phyloP scores from a whole-genome alignment of 2,113 vertebrate genomes.

The Megaceryle maxima region DNA sequence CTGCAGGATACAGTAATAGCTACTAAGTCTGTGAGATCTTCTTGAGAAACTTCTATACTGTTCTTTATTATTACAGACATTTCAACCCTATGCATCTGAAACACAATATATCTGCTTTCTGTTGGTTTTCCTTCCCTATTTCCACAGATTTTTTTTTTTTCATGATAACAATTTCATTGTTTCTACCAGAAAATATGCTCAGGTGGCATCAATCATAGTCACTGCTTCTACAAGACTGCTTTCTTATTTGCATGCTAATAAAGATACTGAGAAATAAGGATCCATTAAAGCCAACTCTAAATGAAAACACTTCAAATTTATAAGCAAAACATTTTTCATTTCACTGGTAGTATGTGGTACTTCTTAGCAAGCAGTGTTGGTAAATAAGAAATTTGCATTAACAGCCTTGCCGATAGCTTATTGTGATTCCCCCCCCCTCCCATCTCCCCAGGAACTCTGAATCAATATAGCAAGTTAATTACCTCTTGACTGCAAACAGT shows the following conservation, averaged over 20 bases:
- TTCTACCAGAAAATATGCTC: not conserved
- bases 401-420: not conserved
- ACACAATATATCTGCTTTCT: not conserved
- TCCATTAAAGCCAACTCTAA: not conserved
- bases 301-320: constrained; percentile 6
- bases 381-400: constrained; percentile 17
- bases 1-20: not conserved
- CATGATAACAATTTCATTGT: not conserved
- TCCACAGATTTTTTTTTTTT: not conserved
- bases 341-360: not conserved
- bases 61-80: not conserved
- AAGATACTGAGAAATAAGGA: not conserved
- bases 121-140: not conserved
- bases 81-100: not conserved
- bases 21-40: not conserved
- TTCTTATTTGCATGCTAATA: constrained; percentile 2
- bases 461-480: not conserved
- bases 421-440: not conserved
- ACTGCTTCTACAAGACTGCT: not conserved
- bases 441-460: not conserved
- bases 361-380: not conserved
- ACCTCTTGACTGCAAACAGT: not conserved
- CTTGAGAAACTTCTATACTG: not conserved
- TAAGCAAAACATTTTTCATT: not conserved
- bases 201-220: not conserved